Evolutionary conservation across 2,113 vertebrate genomes (phyloP), one percentile per base, ranked within the genome.

Genomic region (Isurus oxyrinchus): DNA sequence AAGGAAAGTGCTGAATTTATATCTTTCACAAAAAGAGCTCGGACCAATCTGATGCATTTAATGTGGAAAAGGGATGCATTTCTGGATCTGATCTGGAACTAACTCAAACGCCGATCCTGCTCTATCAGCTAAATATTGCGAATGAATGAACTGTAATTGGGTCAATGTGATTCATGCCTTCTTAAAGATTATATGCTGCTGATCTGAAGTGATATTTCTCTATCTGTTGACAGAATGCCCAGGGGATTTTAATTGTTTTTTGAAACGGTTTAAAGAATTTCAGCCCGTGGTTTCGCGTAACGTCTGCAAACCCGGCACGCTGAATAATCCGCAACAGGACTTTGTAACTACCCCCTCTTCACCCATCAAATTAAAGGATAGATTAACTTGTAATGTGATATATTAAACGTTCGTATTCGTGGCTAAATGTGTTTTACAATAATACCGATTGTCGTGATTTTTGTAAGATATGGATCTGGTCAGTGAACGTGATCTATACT

Each of bases 341-440:
- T 95, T 95, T 49, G 40, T 55, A 95, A 72, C 94, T 16, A 49
- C 94, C 23, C 63, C 63, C 21, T 91, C 23, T 49, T 95, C 63
- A 95, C 67, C 94, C 94, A 95, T 53, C 94, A 95, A 95, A 95
- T 95, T 95, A 95, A 95, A 35, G 94, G 94, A 72, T 95, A 95
- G 94, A 95, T 95, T 95, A 95, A 95, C 94, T 95, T 95, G 94
- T 95, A 95, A 95, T 76, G 44, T 95, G 94, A 95, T 95, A 95
- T 95, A 95, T 95, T 95, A 95, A 95, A 95, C 66, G 94, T 55
- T 76, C 94, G 67, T 35, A 31, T 76, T 72, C 66, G 94, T 72
- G 25, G 44, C 66, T 95, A 72, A 95, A 95, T 55, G 94, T 95
- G 67, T 95, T 95, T 95, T 95, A 69, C 94, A 95, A 95, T 95